Base-by-base conservation (phyloP, 2,888 invertebrate genomes). In the Caenorhabditis japonica region DNA sequence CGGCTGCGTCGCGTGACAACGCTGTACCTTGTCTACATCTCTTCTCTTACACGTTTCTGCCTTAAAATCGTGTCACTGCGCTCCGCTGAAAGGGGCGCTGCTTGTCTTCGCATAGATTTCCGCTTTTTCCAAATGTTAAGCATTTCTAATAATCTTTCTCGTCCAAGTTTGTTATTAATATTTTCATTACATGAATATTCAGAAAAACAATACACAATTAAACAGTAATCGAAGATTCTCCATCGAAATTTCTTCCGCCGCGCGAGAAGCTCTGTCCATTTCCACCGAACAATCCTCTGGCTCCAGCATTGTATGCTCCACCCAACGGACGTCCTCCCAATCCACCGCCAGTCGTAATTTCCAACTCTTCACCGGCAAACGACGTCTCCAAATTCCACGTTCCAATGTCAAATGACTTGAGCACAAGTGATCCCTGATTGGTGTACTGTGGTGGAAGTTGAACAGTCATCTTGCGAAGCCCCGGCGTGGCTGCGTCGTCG, bases 341-440 rank as follows among this genome's bases (percentile, higher is more conserved):
- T 25, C 62, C 58, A n/a, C n/a, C n/a, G 23, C 60, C 70, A n/a
- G 41, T 55, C 23, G 47, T 52, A 21, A 71, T 53, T 25, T 69
- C 75, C 13, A 64, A 27, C 44, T 73, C 73, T 34, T 73, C 73
- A 27, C 73, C 73, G 46, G 73, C 66, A 23, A 73, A 73, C 8
- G 66, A 60, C 2, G 73, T 73, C 43, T 73, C 73, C 33, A 73
- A 49, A 56, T 73, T 73, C 73, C 73, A 73, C n/a, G 73, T 73
- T 55, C 73, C 66, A 39, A 73, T 41, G 41, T 73, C 73, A 46
- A 68, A 73, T 4, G 60, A 60, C 46, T 73, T 73, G 19, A 73
- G 34, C 15, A 46, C 66, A 19, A 66, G 34, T 1, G 60, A 36
- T 43, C 73, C 73, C 23, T 61, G 66, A 44, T 73, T 73, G 3